These are phyloP conservation scores for Rhogogaster chlorosoma DNA, from an alignment of 2,888 invertebrate genomes.

Conservation along the genomic window DNA sequence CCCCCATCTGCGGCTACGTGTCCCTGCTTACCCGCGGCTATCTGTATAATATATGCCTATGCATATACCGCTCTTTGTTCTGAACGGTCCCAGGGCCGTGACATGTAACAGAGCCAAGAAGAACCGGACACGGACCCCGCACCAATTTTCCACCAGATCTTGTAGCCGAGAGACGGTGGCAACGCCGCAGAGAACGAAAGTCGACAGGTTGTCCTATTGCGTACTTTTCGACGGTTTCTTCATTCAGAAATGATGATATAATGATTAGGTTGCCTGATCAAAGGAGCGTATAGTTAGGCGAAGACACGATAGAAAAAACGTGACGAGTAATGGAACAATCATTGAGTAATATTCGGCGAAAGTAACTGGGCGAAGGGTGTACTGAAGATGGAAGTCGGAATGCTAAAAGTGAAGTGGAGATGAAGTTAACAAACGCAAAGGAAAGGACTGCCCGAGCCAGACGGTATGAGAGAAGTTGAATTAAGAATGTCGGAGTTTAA, in stretches of 20 bases:
- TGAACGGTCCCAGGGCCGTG: background rate
- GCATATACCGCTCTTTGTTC: slow-evolving; percentile 39
- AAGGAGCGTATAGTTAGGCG: background rate
- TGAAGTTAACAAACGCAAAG: background rate
- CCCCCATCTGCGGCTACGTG: slow-evolving; percentile 41
- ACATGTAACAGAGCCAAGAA: background rate
- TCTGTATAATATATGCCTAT: slow-evolving; percentile 36
- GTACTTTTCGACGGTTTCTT: background rate
- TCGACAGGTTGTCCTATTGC: slow-evolving; percentile 64
- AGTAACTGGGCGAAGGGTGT: background rate
- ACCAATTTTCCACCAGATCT: slow-evolving; percentile 1
- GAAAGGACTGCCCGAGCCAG: slow-evolving; percentile 27
- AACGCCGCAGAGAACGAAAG: slow-evolving; percentile 70
- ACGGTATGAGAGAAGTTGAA: slow-evolving; percentile 48
- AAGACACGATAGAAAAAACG: background rate
- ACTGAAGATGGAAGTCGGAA: background rate
- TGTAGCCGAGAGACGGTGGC: slow-evolving; percentile 51
- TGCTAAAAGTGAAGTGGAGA: background rate
- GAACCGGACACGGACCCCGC: slow-evolving; percentile 14
- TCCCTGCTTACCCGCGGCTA: slow-evolving; percentile 34
- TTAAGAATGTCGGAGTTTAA: slow-evolving; percentile 33
- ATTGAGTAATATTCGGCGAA: background rate
- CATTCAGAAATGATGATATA: background rate
- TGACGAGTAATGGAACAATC: background rate
- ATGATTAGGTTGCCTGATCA: background rate